Percentiles rank a stretch among this genome's conserved stretches.
Conservation (phyloP, 2,797 vertebrate species). For the Meda fulgida region DNA sequence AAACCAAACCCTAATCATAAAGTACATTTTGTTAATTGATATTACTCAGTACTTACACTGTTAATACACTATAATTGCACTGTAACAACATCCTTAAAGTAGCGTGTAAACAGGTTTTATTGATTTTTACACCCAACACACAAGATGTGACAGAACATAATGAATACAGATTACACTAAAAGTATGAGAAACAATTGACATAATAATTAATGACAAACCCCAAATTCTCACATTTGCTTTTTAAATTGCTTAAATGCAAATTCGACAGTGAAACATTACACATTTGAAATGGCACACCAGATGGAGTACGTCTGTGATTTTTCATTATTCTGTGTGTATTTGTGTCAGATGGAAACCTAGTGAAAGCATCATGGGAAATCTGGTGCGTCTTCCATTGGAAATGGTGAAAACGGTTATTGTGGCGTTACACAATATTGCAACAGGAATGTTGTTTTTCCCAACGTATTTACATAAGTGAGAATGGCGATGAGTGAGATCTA, state of each 20-base stretch:
- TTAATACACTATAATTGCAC: not conserved
- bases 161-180: not conserved
- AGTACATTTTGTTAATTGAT: not conserved
- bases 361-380: not conserved
- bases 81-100: not conserved
- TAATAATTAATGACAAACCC: not conserved
- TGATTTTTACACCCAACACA: no score
- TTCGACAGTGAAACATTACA: not conserved
- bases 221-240: conserved; percentile 6
- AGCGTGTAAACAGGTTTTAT: not conserved
- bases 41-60: not conserved
- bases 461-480: not conserved
- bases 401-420: not conserved
- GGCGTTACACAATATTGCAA: not conserved
- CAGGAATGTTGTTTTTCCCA: not conserved
- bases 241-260: not conserved
- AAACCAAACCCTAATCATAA: not conserved
- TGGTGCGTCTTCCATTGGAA: not conserved
- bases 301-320: not conserved
- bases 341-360: not conserved
- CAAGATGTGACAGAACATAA: not conserved
- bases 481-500: not conserved
- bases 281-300: not conserved
- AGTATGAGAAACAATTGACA: not conserved
- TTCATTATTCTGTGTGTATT: conserved; percentile 1